Evolutionary conservation across 2,888 invertebrate species (phyloP).

Genomic region (Drosophila falleni): DNA sequence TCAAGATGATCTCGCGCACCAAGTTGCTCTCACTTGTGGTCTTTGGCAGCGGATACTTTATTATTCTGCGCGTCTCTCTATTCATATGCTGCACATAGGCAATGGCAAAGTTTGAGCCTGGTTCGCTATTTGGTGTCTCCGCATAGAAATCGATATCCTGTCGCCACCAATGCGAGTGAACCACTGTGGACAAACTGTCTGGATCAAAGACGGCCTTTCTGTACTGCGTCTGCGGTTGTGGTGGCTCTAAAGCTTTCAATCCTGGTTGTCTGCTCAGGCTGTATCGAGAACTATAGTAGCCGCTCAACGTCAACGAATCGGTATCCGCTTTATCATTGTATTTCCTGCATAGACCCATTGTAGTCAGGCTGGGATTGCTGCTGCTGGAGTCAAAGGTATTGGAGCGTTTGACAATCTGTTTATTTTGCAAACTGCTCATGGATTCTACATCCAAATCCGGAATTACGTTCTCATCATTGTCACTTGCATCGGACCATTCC

Average conservation of each 20-base stretch:
- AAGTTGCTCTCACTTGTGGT: constrained; percentile 81
- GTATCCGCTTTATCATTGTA: constrained; percentile 25
- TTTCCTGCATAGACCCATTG: too few relatives aligned
- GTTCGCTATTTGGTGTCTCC: constrained; percentile 77
- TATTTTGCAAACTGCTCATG: constrained; percentile 1
- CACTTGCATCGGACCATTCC: constrained; percentile 83
- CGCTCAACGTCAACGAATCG: neutral
- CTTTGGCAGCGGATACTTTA: constrained; percentile 62
- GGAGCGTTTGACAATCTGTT: neutral
- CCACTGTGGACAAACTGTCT: constrained; percentile 79
- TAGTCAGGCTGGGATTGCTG: neutral
- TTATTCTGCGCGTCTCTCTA: constrained; percentile 56
- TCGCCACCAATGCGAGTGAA: constrained; percentile 86
- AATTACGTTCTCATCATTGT: neutral
- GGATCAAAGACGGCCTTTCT: constrained; percentile 42
- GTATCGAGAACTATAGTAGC: neutral
- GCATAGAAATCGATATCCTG: constrained; percentile 73
- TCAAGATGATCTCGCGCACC: constrained; percentile 84
- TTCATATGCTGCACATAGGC: constrained; percentile 82
- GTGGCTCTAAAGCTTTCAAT: constrained; percentile 26
- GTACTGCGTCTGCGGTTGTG: constrained; percentile 49
- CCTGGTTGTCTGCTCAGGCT: constrained; percentile 7
- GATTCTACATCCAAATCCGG: neutral
- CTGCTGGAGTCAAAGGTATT: constrained; percentile 4
- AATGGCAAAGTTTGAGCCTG: constrained; percentile 85